These are phyloP conservation scores for Eupithecia vulgata DNA, from an alignment of 2,888 invertebrate genomes.

Conservation along the genomic window DNA sequence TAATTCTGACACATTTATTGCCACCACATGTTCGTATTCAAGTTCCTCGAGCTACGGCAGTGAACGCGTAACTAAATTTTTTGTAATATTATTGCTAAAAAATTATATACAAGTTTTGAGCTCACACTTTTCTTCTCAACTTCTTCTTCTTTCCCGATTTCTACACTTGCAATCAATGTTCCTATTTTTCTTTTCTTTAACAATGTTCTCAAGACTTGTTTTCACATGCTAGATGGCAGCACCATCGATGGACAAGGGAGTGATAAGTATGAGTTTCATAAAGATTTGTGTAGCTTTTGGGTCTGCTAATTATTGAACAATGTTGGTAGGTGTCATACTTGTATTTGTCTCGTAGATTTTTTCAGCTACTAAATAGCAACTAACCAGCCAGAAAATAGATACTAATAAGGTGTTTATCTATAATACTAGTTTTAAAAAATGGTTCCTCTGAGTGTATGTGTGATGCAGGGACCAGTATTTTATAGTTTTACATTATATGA, in stretches of 20 bases:
- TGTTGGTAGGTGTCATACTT: not conserved
- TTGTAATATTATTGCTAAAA: not conserved
- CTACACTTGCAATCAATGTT: not conserved
- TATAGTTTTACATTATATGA: not conserved
- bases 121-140: not conserved
- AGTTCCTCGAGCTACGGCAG: too few species aligned
- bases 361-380: conserved; percentile 13
- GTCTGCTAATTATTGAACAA: conserved; percentile 12
- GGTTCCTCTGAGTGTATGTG: not conserved
- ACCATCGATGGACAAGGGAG: conserved; percentile 31
- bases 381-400: not conserved
- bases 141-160: not conserved
- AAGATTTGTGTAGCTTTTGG: conserved; percentile 20
- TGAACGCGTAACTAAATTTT: not conserved
- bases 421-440: not conserved
- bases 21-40: too few species aligned
- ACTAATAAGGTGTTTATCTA: not conserved
- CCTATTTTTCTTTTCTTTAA: not conserved
- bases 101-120: not conserved
- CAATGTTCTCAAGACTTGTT: conserved; percentile 15
- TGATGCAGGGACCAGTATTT: not conserved
- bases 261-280: conserved; percentile 41
- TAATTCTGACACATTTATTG: not conserved
- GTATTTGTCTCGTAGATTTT: not conserved
- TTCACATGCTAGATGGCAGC: conserved; percentile 40